A percentile compares a stretch with the other conserved stretches of the same genome.
Evolutionary conservation across 2,797 vertebrate genomes (phyloP).

Genomic region (Melanotaenia pygmaea): DNA sequence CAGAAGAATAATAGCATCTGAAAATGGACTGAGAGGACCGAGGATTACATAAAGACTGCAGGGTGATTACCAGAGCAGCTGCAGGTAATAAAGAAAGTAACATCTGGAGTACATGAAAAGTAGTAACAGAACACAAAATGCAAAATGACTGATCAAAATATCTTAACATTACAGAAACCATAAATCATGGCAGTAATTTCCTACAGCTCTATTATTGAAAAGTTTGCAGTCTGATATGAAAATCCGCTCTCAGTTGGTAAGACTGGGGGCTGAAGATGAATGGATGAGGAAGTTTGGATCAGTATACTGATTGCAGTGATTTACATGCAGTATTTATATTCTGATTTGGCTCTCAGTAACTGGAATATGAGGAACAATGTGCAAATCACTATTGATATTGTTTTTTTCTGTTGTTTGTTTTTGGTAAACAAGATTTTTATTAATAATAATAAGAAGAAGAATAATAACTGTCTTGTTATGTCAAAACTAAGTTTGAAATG

Average conservation of each 20-base stretch:
- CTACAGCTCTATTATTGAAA: too few relatives aligned
- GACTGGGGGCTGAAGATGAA: too few relatives aligned
- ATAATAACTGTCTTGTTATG: background rate
- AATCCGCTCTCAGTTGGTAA: too few relatives aligned
- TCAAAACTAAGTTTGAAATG: background rate
- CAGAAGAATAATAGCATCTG: too few relatives aligned
- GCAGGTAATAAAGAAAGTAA: background rate
- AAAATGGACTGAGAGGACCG: too few relatives aligned
- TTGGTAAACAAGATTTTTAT: background rate
- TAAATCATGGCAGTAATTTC: too few relatives aligned
- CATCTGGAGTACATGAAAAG: too few relatives aligned
- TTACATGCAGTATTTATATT: background rate
- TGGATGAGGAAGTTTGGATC: background rate
- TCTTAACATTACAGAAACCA: too few relatives aligned
- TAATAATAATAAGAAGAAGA: background rate
- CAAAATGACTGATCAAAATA: too few relatives aligned
- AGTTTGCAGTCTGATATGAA: too few relatives aligned
- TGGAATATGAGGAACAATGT: background rate
- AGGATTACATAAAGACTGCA: too few relatives aligned
- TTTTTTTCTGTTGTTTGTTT: background rate
- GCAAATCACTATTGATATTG: background rate
- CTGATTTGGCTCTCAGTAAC: background rate
- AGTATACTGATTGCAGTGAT: background rate
- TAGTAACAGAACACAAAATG: too few relatives aligned
- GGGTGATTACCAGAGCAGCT: background rate